Conservation (phyloP, 2,797 vertebrate species). For the Pangasius krempfi region DNA sequence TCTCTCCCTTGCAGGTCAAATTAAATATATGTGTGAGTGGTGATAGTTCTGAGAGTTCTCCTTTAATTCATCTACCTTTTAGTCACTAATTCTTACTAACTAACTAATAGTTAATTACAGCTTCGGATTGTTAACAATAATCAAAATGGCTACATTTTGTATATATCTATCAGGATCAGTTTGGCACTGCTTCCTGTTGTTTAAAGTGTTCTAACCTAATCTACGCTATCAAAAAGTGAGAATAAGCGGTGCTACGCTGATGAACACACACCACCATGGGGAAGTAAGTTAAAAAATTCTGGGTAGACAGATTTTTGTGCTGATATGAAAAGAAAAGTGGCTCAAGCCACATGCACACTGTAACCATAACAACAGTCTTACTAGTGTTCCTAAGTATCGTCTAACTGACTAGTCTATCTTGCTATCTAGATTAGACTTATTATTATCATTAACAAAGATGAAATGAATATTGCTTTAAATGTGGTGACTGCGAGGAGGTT, state of each 20-base stretch:
- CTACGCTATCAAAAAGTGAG: background rate
- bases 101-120: background rate
- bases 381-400: background rate
- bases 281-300: background rate
- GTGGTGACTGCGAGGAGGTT: background rate
- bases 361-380: constrained; percentile 2
- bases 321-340: background rate
- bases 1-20: background rate
- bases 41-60: background rate
- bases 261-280: background rate
- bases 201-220: background rate
- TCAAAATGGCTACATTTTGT: background rate
- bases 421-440: background rate
- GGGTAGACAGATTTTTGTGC: background rate
- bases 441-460: background rate
- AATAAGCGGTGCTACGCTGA: background rate
- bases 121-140: background rate
- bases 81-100: background rate
- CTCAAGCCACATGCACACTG: background rate
- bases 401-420: background rate
- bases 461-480: background rate
- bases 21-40: background rate
- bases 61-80: background rate
- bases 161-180: background rate
- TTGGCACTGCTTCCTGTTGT: background rate